Percentiles rank a stretch among this genome's conserved stretches.
phyloP scores from a whole-genome alignment of 2,797 vertebrate genomes.

The Masticophis lateralis region DNA sequence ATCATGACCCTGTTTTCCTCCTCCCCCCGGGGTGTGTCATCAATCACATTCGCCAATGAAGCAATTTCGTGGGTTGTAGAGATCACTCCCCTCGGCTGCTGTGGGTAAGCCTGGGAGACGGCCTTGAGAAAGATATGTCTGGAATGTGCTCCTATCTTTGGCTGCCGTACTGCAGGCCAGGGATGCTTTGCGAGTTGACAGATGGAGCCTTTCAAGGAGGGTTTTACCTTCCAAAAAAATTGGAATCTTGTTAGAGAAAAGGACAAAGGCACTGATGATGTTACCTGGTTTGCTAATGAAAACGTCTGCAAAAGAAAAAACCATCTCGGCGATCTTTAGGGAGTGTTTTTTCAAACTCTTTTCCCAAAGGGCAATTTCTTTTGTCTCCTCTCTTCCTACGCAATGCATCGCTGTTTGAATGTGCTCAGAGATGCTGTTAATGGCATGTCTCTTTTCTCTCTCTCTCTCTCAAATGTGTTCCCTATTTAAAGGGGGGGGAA shows the following conservation, averaged over 20 bases:
- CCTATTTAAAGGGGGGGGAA: neutral
- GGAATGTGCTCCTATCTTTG: too few species aligned
- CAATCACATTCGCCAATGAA: too few species aligned
- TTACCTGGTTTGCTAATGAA: neutral
- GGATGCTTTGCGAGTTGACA: too few species aligned
- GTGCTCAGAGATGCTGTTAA: neutral
- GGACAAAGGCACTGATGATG: neutral
- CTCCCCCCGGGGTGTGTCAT: too few species aligned
- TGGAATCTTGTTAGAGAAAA: neutral
- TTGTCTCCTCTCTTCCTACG: neutral
- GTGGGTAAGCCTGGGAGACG: too few species aligned
- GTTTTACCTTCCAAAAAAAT: neutral
- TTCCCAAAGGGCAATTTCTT: slow-evolving; percentile 18
- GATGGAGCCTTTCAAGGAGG: neutral
- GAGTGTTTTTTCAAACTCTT: slow-evolving; percentile 32
- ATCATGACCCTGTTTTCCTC: too few species aligned
- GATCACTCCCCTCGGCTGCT: too few species aligned
- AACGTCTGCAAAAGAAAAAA: neutral
- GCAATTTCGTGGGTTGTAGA: too few species aligned
- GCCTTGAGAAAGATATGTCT: too few species aligned
- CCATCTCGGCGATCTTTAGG: neutral
- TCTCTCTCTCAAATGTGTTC: neutral
- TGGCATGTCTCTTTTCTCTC: neutral
- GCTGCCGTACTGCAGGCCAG: too few species aligned
- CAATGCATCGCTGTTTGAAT: neutral